phyloP scores from a whole-genome alignment of 2,888 invertebrate species.

The Papilio elwesi region DNA sequence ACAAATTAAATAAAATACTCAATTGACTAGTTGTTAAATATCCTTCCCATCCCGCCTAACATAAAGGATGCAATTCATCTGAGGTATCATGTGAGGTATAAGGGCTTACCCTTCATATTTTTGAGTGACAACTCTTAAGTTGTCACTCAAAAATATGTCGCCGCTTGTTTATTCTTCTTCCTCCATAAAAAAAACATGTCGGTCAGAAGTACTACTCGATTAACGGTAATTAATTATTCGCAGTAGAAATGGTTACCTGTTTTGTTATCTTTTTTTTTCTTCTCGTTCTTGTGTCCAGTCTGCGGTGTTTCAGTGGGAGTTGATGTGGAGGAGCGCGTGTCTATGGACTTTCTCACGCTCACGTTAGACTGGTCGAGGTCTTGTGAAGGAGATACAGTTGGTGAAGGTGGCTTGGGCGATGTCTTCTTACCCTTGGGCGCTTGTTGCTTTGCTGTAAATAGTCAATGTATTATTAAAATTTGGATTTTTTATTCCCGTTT shows the following conservation, averaged over 20 bases:
- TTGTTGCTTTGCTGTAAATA: conserved; percentile 41
- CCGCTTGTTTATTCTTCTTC: no score
- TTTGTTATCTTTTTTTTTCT: conserved; percentile 50
- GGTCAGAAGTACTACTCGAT: no score
- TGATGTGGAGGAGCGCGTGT: conserved; percentile 58
- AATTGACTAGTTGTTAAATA: no score
- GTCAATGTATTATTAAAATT: background rate
- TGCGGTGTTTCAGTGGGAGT: conserved; percentile 53
- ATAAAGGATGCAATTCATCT: no score
- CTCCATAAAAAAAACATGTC: no score
- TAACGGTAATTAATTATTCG: background rate
- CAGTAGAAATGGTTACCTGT: conserved; percentile 40
- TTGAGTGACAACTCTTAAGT: no score
- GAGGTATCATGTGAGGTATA: no score
- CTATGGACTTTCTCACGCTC: conserved; percentile 57
- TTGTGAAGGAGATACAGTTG: conserved; percentile 49
- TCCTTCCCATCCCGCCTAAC: no score
- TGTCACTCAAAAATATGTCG: no score
- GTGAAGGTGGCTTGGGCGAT: conserved; percentile 32
- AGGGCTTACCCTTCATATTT: no score
- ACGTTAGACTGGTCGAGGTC: conserved; percentile 67
- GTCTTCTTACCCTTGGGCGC: conserved; percentile 39
- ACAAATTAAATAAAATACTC: no score
- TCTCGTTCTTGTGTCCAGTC: conserved; percentile 47
- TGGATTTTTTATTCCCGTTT: background rate